phyloP scores from a whole-genome alignment of 2,888 invertebrate genomes.

The Gibbula magus region DNA sequence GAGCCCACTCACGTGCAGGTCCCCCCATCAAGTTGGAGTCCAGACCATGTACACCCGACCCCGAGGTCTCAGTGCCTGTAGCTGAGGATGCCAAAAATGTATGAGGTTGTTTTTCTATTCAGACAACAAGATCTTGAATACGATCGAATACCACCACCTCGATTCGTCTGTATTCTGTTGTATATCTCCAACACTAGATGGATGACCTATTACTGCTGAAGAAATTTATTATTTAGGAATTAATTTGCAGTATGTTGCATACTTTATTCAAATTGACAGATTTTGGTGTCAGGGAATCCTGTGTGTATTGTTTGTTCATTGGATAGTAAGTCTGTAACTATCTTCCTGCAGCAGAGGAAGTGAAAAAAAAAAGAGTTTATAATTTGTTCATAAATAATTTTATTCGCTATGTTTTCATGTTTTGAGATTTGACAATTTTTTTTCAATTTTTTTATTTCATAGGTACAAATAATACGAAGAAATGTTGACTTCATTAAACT shows the following conservation, averaged over 20 bases:
- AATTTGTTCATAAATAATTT: not conserved
- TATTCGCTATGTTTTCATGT: not conserved
- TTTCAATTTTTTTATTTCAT: conserved; percentile 12
- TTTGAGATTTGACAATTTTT: not conserved
- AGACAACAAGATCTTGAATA: no score
- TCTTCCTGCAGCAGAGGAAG: not conserved
- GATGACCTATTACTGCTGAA: no score
- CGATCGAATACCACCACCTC: no score
- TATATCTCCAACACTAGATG: no score
- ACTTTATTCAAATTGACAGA: no score
- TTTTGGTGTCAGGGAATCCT: no score
- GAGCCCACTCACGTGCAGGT: conserved; percentile 72
- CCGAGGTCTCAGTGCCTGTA: conserved; percentile 65
- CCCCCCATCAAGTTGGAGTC: conserved; percentile 59
- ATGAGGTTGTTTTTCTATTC: conserved; percentile 33
- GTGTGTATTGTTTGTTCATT: no score
- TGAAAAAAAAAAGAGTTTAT: not conserved
- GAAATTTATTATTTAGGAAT: no score
- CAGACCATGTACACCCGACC: conserved; percentile 62
- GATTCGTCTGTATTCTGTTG: no score
- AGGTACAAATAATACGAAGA: conserved; percentile 63
- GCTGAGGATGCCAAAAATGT: conserved; percentile 67
- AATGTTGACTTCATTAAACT: conserved; percentile 71
- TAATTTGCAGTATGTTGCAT: no score
- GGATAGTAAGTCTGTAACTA: no score